Conservation (phyloP, 2,113 vertebrate genomes). For the Pampusana beccarii region DNA sequence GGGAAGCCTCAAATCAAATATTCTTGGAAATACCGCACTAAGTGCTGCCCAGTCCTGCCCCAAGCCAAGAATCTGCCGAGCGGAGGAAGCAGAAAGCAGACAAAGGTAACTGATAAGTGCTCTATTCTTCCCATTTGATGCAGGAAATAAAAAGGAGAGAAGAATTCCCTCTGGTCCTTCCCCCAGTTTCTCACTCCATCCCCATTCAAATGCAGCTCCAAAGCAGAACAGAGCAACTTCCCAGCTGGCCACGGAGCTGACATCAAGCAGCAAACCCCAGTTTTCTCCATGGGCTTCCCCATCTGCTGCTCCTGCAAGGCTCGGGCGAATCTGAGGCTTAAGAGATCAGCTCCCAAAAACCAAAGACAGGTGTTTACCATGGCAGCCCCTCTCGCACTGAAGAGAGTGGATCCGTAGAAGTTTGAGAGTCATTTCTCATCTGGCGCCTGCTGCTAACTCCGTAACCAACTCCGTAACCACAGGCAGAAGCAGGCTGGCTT, state of each 20-base stretch:
- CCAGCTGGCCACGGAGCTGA: conserved; percentile 15
- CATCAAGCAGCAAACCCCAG: background rate
- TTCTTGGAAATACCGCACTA: background rate
- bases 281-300: background rate
- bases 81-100: background rate
- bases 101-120: background rate
- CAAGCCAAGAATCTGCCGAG: background rate
- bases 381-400: background rate
- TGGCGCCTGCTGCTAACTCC: background rate
- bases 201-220: background rate
- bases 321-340: background rate
- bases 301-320: background rate
- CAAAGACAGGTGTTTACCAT: background rate
- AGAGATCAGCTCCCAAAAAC: background rate
- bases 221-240: background rate
- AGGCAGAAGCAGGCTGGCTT: background rate
- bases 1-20: background rate
- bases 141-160: background rate
- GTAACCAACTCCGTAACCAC: background rate
- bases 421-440: background rate
- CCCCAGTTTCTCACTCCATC: background rate
- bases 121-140: background rate
- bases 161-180: background rate
- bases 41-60: background rate
- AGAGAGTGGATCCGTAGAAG: background rate